phyloP scores from a whole-genome alignment of 2,888 invertebrate genomes.

The Sminthurides aquaticus region DNA sequence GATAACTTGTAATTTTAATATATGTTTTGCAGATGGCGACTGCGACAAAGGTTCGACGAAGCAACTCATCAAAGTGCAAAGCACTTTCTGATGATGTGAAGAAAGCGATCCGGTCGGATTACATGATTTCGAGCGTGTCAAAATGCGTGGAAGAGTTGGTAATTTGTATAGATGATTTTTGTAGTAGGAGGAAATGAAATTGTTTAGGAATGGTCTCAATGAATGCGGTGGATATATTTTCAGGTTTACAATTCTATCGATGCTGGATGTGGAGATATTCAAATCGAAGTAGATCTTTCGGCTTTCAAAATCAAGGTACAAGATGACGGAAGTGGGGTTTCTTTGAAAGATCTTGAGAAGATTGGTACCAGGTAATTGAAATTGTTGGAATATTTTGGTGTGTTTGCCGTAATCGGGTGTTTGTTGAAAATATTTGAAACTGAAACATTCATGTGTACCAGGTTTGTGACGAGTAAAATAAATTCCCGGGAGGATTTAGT shows the following conservation, averaged over 20 bases:
- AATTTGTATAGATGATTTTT: no score
- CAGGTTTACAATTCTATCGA: constrained; percentile 65
- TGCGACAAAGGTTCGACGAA: not conserved
- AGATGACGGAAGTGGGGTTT: constrained; percentile 68
- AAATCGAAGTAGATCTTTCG: constrained; percentile 58
- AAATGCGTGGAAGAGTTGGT: constrained; percentile 62
- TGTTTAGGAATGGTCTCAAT: no score
- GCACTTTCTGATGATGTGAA: constrained; percentile 49
- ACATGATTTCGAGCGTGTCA: constrained; percentile 53
- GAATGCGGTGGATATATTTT: constrained; percentile 16
- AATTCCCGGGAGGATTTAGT: constrained; percentile 51
- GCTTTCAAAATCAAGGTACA: constrained; percentile 62
- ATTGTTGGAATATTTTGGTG: constrained; percentile 12
- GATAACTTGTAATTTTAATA: not conserved
- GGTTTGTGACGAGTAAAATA: constrained; percentile 61
- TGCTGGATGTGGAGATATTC: constrained; percentile 62
- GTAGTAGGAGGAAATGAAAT: no score
- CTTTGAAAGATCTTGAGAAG: constrained; percentile 51
- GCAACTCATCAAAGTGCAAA: constrained; percentile 1
- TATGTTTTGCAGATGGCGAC: not conserved
- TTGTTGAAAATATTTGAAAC: constrained; percentile 7
- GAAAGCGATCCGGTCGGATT: constrained; percentile 54
- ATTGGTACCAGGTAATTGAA: constrained; percentile 53
- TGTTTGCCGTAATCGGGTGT: no score
- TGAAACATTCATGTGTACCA: constrained; percentile 34